phyloP scores from a whole-genome alignment of 2,797 vertebrate species.

The Gambusia yucatana region DNA sequence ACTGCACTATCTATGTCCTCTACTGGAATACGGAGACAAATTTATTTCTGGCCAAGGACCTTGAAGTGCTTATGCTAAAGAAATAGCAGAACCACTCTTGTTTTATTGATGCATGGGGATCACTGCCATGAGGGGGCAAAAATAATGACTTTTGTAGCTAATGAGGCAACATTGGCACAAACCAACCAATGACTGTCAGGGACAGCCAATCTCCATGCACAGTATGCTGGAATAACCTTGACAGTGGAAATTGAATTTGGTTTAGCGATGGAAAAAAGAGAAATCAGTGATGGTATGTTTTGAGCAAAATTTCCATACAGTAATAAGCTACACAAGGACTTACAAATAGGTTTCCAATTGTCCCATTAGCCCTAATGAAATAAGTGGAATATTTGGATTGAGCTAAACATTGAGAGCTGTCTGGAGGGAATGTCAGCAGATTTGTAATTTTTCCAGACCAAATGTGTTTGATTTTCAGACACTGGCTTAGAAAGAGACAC shows the following conservation, averaged over 20 bases:
- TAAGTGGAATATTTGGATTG: constrained; percentile 43
- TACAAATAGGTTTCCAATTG: constrained; percentile 73
- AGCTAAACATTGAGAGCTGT: constrained; percentile 45
- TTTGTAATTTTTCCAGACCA: constrained; percentile 35
- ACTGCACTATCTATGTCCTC: constrained; percentile 1
- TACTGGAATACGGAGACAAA: constrained; percentile 63
- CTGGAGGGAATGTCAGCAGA: constrained; percentile 32
- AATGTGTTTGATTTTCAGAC: constrained; percentile 33
- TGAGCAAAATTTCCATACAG: constrained; percentile 69
- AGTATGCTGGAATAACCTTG: constrained; percentile 61
- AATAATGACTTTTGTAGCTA: constrained; percentile 26
- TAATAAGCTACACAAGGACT: constrained; percentile 72
- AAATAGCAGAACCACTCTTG: constrained; percentile 35
- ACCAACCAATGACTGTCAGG: constrained; percentile 46
- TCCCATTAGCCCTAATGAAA: constrained; percentile 70
- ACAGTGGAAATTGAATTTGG: constrained; percentile 54
- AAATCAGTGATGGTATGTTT: constrained; percentile 47
- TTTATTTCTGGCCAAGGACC: constrained; percentile 54
- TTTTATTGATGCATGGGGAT: constrained; percentile 30
- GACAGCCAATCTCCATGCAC: constrained; percentile 65
- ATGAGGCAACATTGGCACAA: constrained; percentile 42
- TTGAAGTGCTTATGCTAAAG: constrained; percentile 70
- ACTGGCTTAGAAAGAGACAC: constrained; percentile 14
- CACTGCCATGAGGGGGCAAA: constrained; percentile 20
- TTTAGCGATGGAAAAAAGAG: constrained; percentile 45